phyloP scores from a whole-genome alignment of 2,888 invertebrate species.

The Galerucella nymphaeae region DNA sequence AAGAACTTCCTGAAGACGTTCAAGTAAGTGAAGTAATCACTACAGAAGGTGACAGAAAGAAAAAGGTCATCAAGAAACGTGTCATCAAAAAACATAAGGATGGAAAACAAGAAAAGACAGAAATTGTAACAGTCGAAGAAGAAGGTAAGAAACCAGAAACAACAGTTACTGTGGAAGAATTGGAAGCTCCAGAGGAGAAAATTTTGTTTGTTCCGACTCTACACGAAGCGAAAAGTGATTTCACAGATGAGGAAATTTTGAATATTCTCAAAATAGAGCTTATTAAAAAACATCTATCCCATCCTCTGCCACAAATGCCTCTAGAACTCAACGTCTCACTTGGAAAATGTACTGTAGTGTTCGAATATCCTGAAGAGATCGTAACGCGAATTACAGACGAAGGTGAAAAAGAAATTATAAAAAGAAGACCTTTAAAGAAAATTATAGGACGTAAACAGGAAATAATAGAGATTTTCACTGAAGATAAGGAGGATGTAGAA shows the following conservation, averaged over 20 bases:
- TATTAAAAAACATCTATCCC: conserved; percentile 56
- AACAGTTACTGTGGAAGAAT: conserved; percentile 60
- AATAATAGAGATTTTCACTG: conserved; percentile 64
- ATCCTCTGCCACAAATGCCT: conserved; percentile 54
- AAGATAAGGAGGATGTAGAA: conserved; percentile 56
- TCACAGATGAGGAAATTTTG: conserved; percentile 54
- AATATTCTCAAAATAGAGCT: conserved; percentile 58
- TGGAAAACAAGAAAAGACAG: conserved; percentile 62
- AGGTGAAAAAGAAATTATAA: conserved; percentile 52
- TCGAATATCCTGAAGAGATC: conserved; percentile 58
- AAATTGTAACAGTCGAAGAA: conserved; percentile 65
- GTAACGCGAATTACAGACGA: conserved; percentile 56
- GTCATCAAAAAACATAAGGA: conserved; percentile 63
- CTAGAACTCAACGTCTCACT: conserved; percentile 51
- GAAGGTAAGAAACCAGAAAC: conserved; percentile 62
- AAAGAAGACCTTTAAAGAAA: conserved; percentile 56
- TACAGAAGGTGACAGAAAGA: conserved; percentile 52
- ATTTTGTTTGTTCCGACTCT: conserved; percentile 60
- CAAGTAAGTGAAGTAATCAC: conserved; percentile 54
- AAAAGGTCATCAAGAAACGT: conserved; percentile 60
- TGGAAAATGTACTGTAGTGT: conserved; percentile 46
- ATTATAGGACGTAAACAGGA: conserved; percentile 60
- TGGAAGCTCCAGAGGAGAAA: conserved; percentile 58
- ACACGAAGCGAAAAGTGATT: conserved; percentile 54
- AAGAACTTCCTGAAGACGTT: conserved; percentile 54